Percentiles rank a stretch among this genome's conserved stretches.
phyloP scores from a whole-genome alignment of 64 coral and sea anemone species.

The Trachythela sp. region DNA sequence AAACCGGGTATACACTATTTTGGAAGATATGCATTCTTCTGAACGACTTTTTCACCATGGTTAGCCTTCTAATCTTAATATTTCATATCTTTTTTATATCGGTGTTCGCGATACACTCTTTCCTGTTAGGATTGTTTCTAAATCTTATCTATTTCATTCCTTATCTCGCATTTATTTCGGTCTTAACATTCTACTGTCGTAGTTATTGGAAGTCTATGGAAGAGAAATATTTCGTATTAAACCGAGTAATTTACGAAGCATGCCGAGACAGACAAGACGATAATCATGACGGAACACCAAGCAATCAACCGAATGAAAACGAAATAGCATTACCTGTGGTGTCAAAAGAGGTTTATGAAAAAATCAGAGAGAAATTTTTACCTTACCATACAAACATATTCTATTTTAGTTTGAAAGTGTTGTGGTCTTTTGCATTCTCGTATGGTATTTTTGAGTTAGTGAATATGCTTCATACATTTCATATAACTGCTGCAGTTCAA shows the following conservation, averaged over 20 bases:
- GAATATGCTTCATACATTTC: no score
- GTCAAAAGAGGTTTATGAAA: background rate
- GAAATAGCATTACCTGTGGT: no score
- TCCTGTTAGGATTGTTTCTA: background rate
- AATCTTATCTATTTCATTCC: background rate
- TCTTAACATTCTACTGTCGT: background rate
- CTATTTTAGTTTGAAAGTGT: no score
- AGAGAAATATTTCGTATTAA: background rate
- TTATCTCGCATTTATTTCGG: background rate
- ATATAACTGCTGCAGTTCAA: no score
- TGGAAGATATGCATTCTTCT: no score
- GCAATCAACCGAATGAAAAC: no score
- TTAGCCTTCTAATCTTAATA: background rate
- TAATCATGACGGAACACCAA: background rate
- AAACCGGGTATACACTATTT: no score
- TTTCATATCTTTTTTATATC: background rate
- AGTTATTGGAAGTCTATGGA: background rate
- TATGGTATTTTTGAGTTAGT: no score
- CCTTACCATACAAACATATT: no score
- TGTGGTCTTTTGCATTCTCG: no score
- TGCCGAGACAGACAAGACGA: background rate
- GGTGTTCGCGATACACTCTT: background rate
- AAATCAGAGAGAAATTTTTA: background rate
- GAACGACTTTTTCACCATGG: background rate
- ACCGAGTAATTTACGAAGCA: background rate